Conservation (phyloP, 2,797 vertebrate species). For the Schizopygopsis pylzovi region DNA sequence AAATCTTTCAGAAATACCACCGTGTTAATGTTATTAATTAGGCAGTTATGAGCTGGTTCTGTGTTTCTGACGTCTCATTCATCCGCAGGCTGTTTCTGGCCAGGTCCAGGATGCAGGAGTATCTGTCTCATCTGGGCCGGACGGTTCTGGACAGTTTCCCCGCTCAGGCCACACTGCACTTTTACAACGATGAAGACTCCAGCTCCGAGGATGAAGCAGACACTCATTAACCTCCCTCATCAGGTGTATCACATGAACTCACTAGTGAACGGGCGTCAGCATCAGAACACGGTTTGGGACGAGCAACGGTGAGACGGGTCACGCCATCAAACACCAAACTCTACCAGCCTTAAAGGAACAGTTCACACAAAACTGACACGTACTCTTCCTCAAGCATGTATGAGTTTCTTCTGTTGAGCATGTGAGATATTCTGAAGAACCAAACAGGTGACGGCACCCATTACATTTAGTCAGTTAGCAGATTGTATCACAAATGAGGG, state of each 20-base stretch:
- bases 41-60: no score
- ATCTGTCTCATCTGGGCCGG: conserved; percentile 72
- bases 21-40: background rate
- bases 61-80: conserved; percentile 30
- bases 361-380: background rate
- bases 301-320: conserved; percentile 50
- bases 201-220: conserved; percentile 61
- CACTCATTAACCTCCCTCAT: background rate
- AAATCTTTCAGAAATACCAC: no score
- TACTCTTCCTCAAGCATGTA: background rate
- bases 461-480: no score
- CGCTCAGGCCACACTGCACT: conserved; percentile 83
- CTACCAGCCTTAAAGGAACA: background rate
- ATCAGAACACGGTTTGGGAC: conserved; percentile 49
- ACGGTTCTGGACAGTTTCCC: conserved; percentile 82
- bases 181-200: conserved; percentile 78
- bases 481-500: no score
- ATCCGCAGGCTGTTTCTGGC: conserved; percentile 78
- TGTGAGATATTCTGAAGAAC: background rate
- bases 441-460: background rate
- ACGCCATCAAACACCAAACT: conserved; percentile 49
- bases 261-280: background rate
- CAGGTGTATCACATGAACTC: background rate
- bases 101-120: conserved; percentile 79
- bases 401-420: background rate